Base-by-base conservation (phyloP, 2,797 vertebrate species). In the Hydrolagus colliei region DNA sequence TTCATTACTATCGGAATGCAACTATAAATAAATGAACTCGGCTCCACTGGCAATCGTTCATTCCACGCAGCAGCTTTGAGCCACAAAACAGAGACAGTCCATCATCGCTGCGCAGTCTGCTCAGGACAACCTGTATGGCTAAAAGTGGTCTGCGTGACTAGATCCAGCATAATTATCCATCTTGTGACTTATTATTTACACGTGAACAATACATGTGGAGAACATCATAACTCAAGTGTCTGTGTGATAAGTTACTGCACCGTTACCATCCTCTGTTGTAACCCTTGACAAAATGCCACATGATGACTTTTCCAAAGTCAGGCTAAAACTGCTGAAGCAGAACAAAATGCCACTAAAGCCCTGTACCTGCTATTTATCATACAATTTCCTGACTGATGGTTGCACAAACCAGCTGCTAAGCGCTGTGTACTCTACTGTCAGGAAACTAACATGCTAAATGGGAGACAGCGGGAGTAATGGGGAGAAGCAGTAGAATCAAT, bases 291-390 rank as follows among this genome's bases (percentile, higher is more conserved):
- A 93, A 93, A 93, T 90, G 91, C 85, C 90, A 87, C 89, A 89
- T 88, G 92, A 92, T 89, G 90, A 91, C 91, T 94, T 93, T 92
- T 91, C 92, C 90, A 89, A 94, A 95, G 91, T 92, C 92, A 91
- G 89, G 87, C 86, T 82, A 91, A 93, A 94, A 92, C 92, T 93
- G 93, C 93, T 94, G 93, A 94, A 93, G 93, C 91, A 94, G 91
- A 94, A 94, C 93, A 86, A 94, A 93, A 91, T 92, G 92, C 92
- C 91, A 92, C 88, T 88, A 93, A 92, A 92, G 92, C 91, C 88
- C 87, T 91, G 92, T 93, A 89, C 90, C 92, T 92, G 89, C 93
- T 94, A 94, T 94, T 95, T 94, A 94, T 95, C 93, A 95, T 93
- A 91, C 90, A 91, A 92, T 93, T 93, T 93, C 92, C 92, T 94